Conservation (phyloP, 2,797 vertebrate genomes). For the Telmatherina bonti region DNA sequence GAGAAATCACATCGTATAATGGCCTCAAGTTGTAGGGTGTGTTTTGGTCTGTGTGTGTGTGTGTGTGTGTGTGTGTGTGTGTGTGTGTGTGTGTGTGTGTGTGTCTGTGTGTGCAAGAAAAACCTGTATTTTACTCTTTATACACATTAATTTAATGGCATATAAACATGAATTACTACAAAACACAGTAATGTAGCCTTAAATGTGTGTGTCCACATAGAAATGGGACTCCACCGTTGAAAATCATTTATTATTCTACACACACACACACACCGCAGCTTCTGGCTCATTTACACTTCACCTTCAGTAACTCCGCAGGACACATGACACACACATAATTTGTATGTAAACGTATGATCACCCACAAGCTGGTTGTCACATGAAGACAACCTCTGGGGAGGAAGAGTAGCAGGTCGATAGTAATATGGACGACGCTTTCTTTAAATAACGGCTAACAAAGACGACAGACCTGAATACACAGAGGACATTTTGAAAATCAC, state of each 20-base stretch:
- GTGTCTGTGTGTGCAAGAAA: slow-evolving; percentile 1
- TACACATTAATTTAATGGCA: slow-evolving; percentile 13
- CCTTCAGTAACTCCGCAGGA: slow-evolving; percentile 28
- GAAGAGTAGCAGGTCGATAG: not conserved
- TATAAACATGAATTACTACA: slow-evolving; percentile 10
- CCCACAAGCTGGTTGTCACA: slow-evolving; percentile 1
- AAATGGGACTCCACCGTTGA: not conserved
- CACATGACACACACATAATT: not conserved
- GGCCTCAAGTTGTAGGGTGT: slow-evolving; percentile 13
- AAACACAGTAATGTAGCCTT: slow-evolving; percentile 15
- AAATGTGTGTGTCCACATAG: not conserved
- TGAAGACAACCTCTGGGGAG: not conserved
- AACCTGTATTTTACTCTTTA: slow-evolving; percentile 11
- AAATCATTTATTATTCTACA: slow-evolving; percentile 29
- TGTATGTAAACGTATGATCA: not conserved
- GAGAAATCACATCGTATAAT: slow-evolving; percentile 21
- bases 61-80: slow-evolving; percentile 14
- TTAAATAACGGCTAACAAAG: slow-evolving; percentile 20
- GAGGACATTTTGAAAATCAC: not conserved
- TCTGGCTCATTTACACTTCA: slow-evolving; percentile 29
- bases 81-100: slow-evolving; percentile 7
- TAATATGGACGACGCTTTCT: not conserved
- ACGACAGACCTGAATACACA: slow-evolving; percentile 15
- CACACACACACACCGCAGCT: slow-evolving; percentile 18
- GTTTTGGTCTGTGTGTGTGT: slow-evolving; percentile 2